These are phyloP conservation scores for Pelusios castaneus DNA, from an alignment of 2,113 vertebrate genomes.

Conservation along the genomic window DNA sequence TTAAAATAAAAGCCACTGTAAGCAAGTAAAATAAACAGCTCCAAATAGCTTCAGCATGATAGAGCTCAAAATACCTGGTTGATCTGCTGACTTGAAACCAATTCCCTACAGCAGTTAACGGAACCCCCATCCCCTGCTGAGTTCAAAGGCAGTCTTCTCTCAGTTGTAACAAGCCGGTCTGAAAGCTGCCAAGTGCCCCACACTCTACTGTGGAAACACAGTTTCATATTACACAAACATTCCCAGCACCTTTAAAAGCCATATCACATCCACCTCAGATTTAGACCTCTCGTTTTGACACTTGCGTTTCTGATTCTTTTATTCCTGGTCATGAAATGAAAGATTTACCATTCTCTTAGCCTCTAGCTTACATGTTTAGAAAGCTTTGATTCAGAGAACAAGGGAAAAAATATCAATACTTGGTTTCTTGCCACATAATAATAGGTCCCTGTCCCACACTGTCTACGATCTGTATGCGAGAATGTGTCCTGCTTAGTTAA, in stretches of 20 bases:
- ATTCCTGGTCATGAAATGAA: constrained; percentile 27
- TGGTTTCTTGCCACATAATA: constrained; percentile 45
- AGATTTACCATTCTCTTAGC: not conserved
- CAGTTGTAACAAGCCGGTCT: constrained; percentile 40
- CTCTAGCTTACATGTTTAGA: constrained; percentile 1
- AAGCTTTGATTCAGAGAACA: constrained; percentile 49
- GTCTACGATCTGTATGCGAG: constrained; percentile 53
- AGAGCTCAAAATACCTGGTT: constrained; percentile 59
- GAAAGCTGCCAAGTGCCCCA: constrained; percentile 69
- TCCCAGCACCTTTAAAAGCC: constrained; percentile 42
- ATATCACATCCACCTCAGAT: constrained; percentile 48
- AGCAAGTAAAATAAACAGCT: constrained; percentile 59
- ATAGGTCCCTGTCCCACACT: not conserved
- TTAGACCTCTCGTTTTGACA: constrained; percentile 16
- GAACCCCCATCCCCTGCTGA: constrained; percentile 66
- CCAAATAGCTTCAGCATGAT: constrained; percentile 37
- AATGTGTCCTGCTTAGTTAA: constrained; percentile 62
- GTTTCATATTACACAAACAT: constrained; percentile 60
- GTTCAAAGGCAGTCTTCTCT: constrained; percentile 75
- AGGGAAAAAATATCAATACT: constrained; percentile 46
- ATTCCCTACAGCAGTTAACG: constrained; percentile 61
- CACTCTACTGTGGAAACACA: constrained; percentile 59
- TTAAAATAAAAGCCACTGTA: constrained; percentile 62
- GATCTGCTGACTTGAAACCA: constrained; percentile 66
- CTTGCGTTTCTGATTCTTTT: not conserved